These are phyloP conservation scores for Zaprionus nigranus DNA, from an alignment of 1,140 invertebrate genomes.

Conservation along the genomic window DNA sequence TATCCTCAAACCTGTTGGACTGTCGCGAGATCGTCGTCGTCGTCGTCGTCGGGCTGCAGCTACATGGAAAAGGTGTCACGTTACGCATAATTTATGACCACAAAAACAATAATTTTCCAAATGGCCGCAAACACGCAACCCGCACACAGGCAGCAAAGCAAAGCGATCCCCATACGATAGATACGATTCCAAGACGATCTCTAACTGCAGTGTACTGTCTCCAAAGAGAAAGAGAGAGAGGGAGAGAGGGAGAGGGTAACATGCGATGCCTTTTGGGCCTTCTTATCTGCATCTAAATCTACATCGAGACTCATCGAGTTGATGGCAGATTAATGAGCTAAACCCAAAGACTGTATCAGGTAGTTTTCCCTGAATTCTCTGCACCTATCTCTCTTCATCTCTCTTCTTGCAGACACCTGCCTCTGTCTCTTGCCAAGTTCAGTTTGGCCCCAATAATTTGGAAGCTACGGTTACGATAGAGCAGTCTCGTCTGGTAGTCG, in stretches of 20 bases:
- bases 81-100: conserved; percentile 83
- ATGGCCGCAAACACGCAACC: conserved; percentile 35
- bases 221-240: neutral
- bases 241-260: neutral
- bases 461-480: conserved; percentile 12
- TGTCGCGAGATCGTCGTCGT: conserved; percentile 3
- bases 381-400: neutral
- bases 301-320: conserved; percentile 49
- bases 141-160: conserved; percentile 12
- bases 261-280: neutral
- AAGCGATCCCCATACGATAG: neutral
- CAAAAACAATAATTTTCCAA: conserved; percentile 71
- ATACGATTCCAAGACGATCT: conserved; percentile 1
- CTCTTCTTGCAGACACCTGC: neutral
- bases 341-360: conserved; percentile 14
- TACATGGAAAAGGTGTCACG: conserved; percentile 83
- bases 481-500: conserved; percentile 65
- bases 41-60: neutral
- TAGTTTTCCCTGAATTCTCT: conserved; percentile 6
- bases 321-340: conserved; percentile 57
- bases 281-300: conserved; percentile 28
- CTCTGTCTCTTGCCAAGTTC: conserved; percentile 19
- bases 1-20: conserved; percentile 55
- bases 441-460: conserved; percentile 37
- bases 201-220: no score